Percentiles rank a stretch among this genome's conserved stretches.
Conservation (phyloP, 2,113 vertebrate species). For the Gambusia holbrooki region DNA sequence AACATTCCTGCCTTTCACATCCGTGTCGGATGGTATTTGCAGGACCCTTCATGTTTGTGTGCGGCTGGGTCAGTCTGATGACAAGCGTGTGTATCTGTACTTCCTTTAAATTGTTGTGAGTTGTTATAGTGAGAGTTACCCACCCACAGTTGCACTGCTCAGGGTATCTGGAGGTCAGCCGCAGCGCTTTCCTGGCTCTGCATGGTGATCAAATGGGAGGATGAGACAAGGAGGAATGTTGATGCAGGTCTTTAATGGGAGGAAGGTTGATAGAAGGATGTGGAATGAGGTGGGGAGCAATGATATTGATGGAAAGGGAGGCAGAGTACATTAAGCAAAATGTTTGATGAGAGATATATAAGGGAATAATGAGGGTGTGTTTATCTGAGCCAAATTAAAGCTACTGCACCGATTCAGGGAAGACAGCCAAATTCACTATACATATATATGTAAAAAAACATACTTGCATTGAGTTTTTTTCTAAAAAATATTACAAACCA, state of each 20-base stretch:
- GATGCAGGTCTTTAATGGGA: conserved; percentile 16
- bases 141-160: conserved; percentile 22
- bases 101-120: conserved; percentile 62
- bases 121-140: conserved; percentile 34
- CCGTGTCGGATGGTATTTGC: conserved; percentile 47
- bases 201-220: conserved; percentile 26
- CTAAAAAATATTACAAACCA: no score
- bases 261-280: conserved; percentile 1
- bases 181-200: conserved; percentile 13
- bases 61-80: conserved; percentile 24
- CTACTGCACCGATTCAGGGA: neutral
- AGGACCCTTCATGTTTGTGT: conserved; percentile 35
- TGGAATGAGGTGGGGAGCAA: neutral
- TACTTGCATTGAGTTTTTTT: no score
- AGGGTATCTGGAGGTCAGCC: conserved; percentile 30
- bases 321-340: neutral
- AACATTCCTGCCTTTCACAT: conserved; percentile 59
- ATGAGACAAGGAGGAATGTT: conserved; percentile 21
- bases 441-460: no score
- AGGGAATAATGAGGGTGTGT: conserved; percentile 34
- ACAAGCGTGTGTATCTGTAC: conserved; percentile 20
- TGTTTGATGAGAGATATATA: conserved; percentile 11
- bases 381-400: conserved; percentile 40
- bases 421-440: no score
- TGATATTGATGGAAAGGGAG: conserved; percentile 42